Evolutionary conservation across 2,888 invertebrate genomes (phyloP).

Genomic region (Acleris laterana): DNA sequence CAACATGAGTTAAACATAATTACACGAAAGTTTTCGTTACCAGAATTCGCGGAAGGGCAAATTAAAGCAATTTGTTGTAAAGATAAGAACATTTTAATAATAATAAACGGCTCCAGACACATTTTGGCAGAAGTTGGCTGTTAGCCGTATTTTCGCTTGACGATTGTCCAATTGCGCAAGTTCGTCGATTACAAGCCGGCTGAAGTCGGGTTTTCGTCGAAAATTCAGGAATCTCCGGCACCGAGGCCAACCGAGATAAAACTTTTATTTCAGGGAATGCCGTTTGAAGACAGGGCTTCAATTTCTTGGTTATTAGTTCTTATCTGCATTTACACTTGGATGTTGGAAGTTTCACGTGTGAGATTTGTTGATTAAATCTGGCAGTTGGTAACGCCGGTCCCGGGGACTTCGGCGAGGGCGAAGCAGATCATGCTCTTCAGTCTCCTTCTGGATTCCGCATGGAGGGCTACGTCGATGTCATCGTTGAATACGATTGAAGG

Average conservation of each 20-base stretch:
- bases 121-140: slow-evolving; percentile 57
- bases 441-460: slow-evolving; percentile 48
- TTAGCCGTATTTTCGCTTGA: slow-evolving; percentile 59
- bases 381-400: slow-evolving; percentile 58
- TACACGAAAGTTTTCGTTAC: neutral
- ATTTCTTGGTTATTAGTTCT: slow-evolving; percentile 41
- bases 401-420: slow-evolving; percentile 60
- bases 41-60: neutral
- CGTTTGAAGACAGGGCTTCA: slow-evolving; percentile 45
- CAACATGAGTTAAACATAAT: too few relatives aligned
- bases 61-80: slow-evolving; percentile 8
- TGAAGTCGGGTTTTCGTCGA: slow-evolving; percentile 57
- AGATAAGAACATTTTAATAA: slow-evolving; percentile 28
- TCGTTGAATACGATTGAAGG: slow-evolving; percentile 69
- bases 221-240: slow-evolving; percentile 49
- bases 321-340: slow-evolving; percentile 23
- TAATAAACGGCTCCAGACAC: slow-evolving; percentile 20
- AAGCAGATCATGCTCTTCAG: slow-evolving; percentile 61
- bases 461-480: slow-evolving; percentile 44
- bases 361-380: slow-evolving; percentile 42
- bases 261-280: slow-evolving; percentile 53
- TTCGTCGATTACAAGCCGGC: slow-evolving; percentile 66
- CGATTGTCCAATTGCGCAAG: slow-evolving; percentile 67
- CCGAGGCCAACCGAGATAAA: slow-evolving; percentile 58
- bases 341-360: slow-evolving; percentile 32